A percentile compares a stretch with the other conserved stretches of the same genome.
Conservation (phyloP, 2,888 invertebrate species). For the Andrena hattorfiana region DNA sequence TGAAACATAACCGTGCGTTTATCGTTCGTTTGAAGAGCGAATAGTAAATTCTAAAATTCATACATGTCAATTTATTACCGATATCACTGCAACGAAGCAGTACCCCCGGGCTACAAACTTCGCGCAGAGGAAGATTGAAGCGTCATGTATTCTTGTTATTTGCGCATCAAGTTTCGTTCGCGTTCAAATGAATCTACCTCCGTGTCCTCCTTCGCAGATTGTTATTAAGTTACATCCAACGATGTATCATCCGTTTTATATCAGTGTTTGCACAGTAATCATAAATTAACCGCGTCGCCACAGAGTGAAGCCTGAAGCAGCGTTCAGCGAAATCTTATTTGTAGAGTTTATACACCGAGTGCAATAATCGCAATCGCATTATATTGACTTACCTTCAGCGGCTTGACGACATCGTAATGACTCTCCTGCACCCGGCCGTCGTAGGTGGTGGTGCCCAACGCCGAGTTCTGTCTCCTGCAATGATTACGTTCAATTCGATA, state of each 20-base stretch:
- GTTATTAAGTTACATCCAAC: neutral
- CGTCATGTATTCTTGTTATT: neutral
- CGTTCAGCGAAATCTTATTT: neutral
- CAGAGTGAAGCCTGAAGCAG: neutral
- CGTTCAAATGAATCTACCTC: neutral
- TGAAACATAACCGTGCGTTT: no score
- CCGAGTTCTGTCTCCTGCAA: conserved; percentile 78
- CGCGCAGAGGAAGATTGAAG: neutral
- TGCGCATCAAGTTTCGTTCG: neutral
- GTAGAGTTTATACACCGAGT: neutral
- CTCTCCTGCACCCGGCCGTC: conserved; percentile 81
- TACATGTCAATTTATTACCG: no score
- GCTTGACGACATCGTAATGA: conserved; percentile 84
- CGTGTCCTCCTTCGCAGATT: neutral
- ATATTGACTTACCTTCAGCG: conserved; percentile 80
- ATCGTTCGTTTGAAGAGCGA: no score
- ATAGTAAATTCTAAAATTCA: no score
- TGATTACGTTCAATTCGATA: conserved; percentile 13
- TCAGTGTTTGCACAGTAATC: neutral
- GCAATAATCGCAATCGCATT: conserved; percentile 14
- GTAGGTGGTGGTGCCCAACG: conserved; percentile 75
- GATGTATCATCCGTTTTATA: neutral
- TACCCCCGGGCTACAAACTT: neutral
- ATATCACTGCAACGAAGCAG: no score
- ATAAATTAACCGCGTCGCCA: conserved; percentile 17